These are phyloP conservation scores for Chaetura pelagica DNA, from an alignment of 2,113 vertebrate species.

Conservation along the genomic window DNA sequence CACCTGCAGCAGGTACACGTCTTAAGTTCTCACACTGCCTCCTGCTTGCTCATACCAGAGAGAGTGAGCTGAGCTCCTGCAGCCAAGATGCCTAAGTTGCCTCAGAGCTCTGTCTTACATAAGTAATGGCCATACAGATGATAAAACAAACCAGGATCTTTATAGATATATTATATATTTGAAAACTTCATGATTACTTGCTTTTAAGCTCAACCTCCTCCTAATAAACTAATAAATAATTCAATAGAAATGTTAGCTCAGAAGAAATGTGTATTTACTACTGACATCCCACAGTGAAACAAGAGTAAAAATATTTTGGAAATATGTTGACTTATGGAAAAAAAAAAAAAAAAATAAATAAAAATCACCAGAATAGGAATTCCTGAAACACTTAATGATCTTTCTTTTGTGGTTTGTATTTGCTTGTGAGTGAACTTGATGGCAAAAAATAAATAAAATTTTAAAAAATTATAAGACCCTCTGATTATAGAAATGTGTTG, in stretches of 20 bases:
- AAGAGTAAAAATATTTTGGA: neutral
- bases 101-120: neutral
- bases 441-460: too few species aligned
- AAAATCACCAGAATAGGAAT: neutral
- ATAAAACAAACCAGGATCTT: neutral
- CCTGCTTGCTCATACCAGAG: neutral
- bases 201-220: neutral
- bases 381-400: neutral
- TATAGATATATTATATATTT: neutral
- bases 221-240: neutral
- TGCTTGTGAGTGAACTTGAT: neutral
- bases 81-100: neutral
- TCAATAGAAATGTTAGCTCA: neutral
- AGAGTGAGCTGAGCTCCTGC: neutral
- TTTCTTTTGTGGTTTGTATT: neutral
- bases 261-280: neutral
- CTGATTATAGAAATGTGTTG: neutral
- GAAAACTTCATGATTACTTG: neutral
- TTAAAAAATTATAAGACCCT: rapidly evolving
- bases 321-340: neutral
- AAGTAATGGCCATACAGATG: neutral
- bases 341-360: neutral
- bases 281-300: neutral
- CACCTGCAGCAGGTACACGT: rapidly evolving
- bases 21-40: neutral